These are phyloP conservation scores for Labeo catla DNA, from an alignment of 2,113 vertebrate genomes.

Conservation along the genomic window DNA sequence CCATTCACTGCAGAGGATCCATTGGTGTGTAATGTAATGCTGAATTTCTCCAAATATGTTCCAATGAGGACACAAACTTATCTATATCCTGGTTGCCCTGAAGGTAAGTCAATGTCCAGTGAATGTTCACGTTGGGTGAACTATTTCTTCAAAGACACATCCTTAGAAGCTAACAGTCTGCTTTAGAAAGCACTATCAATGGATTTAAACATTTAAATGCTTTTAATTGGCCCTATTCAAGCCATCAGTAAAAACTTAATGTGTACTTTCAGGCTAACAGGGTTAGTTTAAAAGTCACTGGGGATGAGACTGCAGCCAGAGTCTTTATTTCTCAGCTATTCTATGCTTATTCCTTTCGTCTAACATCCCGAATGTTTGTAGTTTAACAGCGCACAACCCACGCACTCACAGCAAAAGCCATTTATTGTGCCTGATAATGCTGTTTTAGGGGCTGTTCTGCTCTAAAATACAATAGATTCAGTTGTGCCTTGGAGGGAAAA, in stretches of 20 bases:
- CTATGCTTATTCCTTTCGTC: not conserved
- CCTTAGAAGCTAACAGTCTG: not conserved
- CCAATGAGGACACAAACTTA: too few relatives aligned
- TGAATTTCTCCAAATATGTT: not conserved
- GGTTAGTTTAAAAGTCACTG: conserved; percentile 21
- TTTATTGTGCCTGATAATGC: not conserved
- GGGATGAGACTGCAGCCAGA: conserved; percentile 10
- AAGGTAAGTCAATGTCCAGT: too few relatives aligned
- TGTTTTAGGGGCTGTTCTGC: not conserved
- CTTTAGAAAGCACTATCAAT: not conserved
- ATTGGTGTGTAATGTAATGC: not conserved
- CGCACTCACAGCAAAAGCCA: not conserved
- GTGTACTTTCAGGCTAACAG: conserved; percentile 1
- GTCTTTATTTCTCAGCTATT: not conserved
- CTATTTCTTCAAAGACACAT: not conserved
- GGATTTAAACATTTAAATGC: not conserved
- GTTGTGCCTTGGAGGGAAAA: conserved; percentile 3
- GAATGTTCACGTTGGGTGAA: not conserved
- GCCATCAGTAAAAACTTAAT: not conserved
- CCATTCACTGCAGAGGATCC: not conserved
- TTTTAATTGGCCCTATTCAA: not conserved
- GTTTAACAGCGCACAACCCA: not conserved
- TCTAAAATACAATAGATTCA: conserved; percentile 3
- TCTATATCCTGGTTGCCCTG: too few relatives aligned
- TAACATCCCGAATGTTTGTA: not conserved